Base-by-base conservation (phyloP, 1,140 invertebrate species). In the Cepaea nemoralis region DNA sequence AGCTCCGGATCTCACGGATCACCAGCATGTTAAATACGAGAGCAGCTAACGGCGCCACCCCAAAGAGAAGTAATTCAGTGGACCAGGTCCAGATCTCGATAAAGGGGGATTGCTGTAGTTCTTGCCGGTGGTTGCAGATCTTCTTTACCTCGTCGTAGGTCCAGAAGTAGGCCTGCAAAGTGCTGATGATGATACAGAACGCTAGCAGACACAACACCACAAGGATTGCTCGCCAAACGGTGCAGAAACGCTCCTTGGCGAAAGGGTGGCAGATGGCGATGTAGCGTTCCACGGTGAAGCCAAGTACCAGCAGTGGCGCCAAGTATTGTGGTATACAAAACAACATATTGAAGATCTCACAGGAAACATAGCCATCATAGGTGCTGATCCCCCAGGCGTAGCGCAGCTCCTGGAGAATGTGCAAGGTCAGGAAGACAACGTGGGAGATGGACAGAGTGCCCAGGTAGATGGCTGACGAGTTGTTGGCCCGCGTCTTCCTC, bases 211-310 rank as follows among this genome's bases (percentile, higher is more conserved):
- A 42, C 10, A 85, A 63, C 0, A 96, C 92, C 0, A 95, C 93
- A 0, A 92, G 91, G 85, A 94, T 94, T 0, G 96, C 96, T 22
- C 95, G 92, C 0, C 93, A 91, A 0, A 96, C 94, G 0, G 96
- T 97, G 89, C 96, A 97, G 89, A 96, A 94, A 6, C 93, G 93
- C 50, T 95, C 95, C 0, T 96, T 92, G 80, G 94, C 93, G 33
- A 98, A 93, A 0, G 97, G 97, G 91, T 98, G 96, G 89, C 97
- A 99, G 0, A 99, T 97, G 0, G 97, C 97, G 59, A 99, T 95
- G 92, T n/a, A n/a, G n/a, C n/a, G n/a, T n/a, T n/a, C n/a, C n/a
- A n/a, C n/a, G n/a, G n/a, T n/a, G n/a, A n/a, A 98, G 2, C 96
- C 96, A 37, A 92, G 85, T 2, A 92, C 91, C 3, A 92, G 84